These are phyloP conservation scores for Eugnorisma glareosa DNA, from an alignment of 2,888 invertebrate genomes.

Conservation along the genomic window DNA sequence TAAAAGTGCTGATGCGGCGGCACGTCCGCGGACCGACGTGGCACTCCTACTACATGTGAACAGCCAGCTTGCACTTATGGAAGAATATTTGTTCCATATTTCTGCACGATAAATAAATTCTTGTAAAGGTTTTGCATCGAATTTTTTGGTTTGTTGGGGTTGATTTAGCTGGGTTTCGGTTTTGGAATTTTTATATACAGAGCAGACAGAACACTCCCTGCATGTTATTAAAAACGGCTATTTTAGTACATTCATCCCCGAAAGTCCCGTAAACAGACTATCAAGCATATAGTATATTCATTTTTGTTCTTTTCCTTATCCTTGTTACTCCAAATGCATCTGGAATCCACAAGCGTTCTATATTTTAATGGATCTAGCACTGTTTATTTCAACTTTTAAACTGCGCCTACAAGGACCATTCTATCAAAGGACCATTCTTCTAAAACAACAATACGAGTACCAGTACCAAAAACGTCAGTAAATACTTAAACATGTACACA, in stretches of 20 bases:
- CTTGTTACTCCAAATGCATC: not conserved
- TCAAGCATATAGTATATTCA: not conserved
- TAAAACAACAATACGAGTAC: not conserved
- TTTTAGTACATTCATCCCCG: too few relatives aligned
- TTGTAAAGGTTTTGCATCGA: slow-evolving; percentile 21
- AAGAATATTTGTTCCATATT: slow-evolving; percentile 63
- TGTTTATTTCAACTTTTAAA: not conserved
- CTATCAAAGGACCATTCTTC: not conserved
- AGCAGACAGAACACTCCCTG: not conserved
- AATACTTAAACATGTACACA: slow-evolving; percentile 30
- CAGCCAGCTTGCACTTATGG: slow-evolving; percentile 53
- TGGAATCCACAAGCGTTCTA: not conserved
- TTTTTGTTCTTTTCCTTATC: not conserved
- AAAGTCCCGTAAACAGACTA: too few relatives aligned
- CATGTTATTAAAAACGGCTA: too few relatives aligned
- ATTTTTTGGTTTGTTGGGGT: not conserved
- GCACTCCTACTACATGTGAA: slow-evolving; percentile 60
- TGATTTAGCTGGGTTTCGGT: not conserved
- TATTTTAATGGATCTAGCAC: not conserved
- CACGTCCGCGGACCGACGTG: slow-evolving; percentile 75
- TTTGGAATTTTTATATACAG: not conserved
- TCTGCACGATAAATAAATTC: slow-evolving; percentile 48
- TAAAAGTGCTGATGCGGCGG: slow-evolving; percentile 82
- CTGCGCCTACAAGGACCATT: not conserved
- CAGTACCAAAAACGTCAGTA: not conserved